Base-by-base conservation (phyloP, 2,113 vertebrate species). In the Seriola quinqueradiata region DNA sequence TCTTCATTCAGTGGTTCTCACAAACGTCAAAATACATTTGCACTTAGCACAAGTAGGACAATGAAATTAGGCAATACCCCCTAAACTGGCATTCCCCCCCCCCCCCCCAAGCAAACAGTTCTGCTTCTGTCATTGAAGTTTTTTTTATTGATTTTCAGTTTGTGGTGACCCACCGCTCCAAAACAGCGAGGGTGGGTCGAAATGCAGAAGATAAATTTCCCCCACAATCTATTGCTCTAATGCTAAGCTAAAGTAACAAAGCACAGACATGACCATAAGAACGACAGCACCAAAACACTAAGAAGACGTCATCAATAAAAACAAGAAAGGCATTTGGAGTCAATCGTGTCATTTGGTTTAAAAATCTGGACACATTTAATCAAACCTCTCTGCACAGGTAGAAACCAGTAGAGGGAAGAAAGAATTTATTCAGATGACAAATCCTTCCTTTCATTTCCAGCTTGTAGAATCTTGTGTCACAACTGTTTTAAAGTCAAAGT, bases 81-180 rank as follows among this genome's bases (percentile, higher is more conserved):
- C 25, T 25, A 25, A 25, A 25, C 25, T 25, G 25, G 25, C 25
- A 25, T 25, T 25, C 1, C 23, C 23, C 23, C 23, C 23, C 23
- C 23, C 1, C 23, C 23, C 23, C 23, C 23, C 23, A 25, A 25
- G 23, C 8, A 63, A 72, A 52, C n/a, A 59, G 59, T 64, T 79
- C 0, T 52, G 9, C 38, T 32, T 19, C 55, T 46, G 13, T 75
- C 23, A 50, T 8, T 50, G 2, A 68, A 25, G 25, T 25, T 0
- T 23, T 57, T 70, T 88, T 72, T 77, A 54, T 81, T 74, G 3
- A 46, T 72, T 79, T 70, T 36, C 28, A 67, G 75, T 57, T 77
- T 34, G 66, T 72, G 60, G 55, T 28, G 48, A 12, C 17, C 44
- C 23, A n/a, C 21, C 3, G 3, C 40, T 73, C 40, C 2, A 1